Base-by-base conservation (phyloP, 2,888 invertebrate species). In the Asteroscopus sphinx region DNA sequence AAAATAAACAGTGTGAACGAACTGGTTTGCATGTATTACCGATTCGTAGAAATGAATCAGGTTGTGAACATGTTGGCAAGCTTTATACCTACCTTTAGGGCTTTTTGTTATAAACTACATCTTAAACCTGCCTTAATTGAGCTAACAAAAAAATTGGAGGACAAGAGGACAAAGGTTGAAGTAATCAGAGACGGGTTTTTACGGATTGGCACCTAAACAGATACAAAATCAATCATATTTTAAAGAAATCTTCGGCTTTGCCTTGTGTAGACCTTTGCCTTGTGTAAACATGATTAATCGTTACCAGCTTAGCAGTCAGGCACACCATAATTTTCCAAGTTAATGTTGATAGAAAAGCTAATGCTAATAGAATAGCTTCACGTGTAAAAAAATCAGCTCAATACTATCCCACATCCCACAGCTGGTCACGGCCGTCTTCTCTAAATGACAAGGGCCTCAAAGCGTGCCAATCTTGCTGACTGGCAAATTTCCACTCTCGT, bases 41-140 rank as follows among this genome's bases (percentile, higher is more conserved):
- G 15, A 2, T 60, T 45, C 36, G 36, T 5, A 54, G 67, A 67
- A 67, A 35, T 53, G 16, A 42, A 66, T 53, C 42, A 52, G 36
- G 33, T 48, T 40, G 28, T 47, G 37, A 49, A 33, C 21, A 41
- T 11, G 13, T 40, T 58, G 16, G 15, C 15, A 25, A 25, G 25
- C 12, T 39, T 35, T 13, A 2, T 0, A 21, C 4, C 2, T 15
- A 56, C 28, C 15, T 25, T 16, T 9, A 26, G 33, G 12, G 32
- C 13, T 47, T 54, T 61, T 64, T 35, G 45, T 21, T 7, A 15
- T 6, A 6, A 4, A 28, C 6, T n/a, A 25, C 32, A 26, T 17
- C 4, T 9, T 17, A 6, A 33, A 40, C 39, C 17, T 30, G 28
- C 36, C 32, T 28, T 13, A 26, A 36, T 26, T 30, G 12, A 26